Percentiles rank a stretch among this genome's conserved stretches.
These are phyloP conservation scores for Sinodicranocentrus sp. DNA, from an alignment of 2,888 invertebrate genomes.

Conservation along the genomic window DNA sequence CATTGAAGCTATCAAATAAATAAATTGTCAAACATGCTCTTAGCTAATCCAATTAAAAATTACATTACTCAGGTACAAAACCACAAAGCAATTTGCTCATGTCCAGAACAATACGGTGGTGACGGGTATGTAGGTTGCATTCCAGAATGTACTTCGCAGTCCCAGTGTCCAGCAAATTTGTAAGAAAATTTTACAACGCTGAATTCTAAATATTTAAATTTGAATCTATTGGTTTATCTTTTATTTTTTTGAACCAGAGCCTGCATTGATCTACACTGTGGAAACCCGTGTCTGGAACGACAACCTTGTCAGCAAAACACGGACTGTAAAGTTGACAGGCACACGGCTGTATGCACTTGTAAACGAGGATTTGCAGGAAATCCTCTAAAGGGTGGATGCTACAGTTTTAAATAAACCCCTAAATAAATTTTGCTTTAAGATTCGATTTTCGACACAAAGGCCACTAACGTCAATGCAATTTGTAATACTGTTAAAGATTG, in stretches of 20 bases:
- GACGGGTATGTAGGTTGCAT: constrained; percentile 87
- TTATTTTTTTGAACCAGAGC: constrained; percentile 80
- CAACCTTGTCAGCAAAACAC: constrained; percentile 23
- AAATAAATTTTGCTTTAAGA: no score
- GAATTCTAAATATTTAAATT: neutral
- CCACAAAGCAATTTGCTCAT: constrained; percentile 74
- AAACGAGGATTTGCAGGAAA: constrained; percentile 14
- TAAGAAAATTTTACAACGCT: constrained; percentile 33
- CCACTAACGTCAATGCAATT: no score
- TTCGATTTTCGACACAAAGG: no score
- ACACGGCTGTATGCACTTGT: constrained; percentile 38
- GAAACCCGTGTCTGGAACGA: constrained; percentile 84
- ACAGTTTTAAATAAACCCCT: neutral
- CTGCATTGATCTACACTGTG: constrained; percentile 89
- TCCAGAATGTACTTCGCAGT: constrained; percentile 88
- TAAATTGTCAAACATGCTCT: no score
- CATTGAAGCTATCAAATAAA: no score
- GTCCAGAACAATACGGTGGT: constrained; percentile 84
- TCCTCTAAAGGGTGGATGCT: neutral
- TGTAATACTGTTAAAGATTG: no score
- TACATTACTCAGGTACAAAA: constrained; percentile 71
- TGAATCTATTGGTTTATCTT: neutral
- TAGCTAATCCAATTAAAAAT: no score
- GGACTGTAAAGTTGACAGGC: constrained; percentile 43
- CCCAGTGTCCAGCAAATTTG: constrained; percentile 85